Evolutionary conservation across 2,888 invertebrate genomes (phyloP).

Genomic region (Acanthococcus lagerstroemiae): DNA sequence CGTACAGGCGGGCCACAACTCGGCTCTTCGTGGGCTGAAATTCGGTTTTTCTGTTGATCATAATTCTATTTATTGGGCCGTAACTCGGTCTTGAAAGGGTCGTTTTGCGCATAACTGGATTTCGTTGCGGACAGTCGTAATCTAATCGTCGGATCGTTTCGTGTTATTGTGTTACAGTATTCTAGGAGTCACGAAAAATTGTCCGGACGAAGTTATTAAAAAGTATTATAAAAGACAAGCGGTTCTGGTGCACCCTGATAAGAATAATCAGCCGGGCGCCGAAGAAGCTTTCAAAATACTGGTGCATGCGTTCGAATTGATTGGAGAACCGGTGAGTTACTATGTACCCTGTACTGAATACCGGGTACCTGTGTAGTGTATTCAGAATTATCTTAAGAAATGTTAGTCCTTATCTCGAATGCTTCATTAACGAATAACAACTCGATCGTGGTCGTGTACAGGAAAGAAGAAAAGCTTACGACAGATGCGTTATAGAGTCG

Average conservation of each 20-base stretch:
- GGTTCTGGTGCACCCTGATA: conserved; percentile 90
- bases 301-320: conserved; percentile 88
- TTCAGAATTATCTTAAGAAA: too few relatives aligned
- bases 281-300: conserved; percentile 94
- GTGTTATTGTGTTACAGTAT: conserved; percentile 53
- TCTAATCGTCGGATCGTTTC: too few relatives aligned
- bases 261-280: conserved; percentile 88
- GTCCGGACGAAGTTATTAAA: conserved; percentile 87
- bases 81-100: too few relatives aligned
- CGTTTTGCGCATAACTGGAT: too few relatives aligned
- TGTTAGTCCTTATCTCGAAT: background rate
- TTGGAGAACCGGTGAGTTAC: conserved; percentile 74
- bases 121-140: too few relatives aligned
- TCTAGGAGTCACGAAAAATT: conserved; percentile 74
- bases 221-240: conserved; percentile 89
- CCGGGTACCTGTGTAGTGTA: too few relatives aligned
- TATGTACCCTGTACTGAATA: too few relatives aligned
- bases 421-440: background rate
- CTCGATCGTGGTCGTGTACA: conserved; percentile 40
- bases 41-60: too few relatives aligned
- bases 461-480: conserved; percentile 65
- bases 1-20: too few relatives aligned
- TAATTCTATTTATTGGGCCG: too few relatives aligned
- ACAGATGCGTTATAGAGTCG: conserved; percentile 62
- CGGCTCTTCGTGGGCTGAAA: too few relatives aligned